phyloP scores from a whole-genome alignment of 1,140 invertebrate species.

The Diachasma alloeum region DNA sequence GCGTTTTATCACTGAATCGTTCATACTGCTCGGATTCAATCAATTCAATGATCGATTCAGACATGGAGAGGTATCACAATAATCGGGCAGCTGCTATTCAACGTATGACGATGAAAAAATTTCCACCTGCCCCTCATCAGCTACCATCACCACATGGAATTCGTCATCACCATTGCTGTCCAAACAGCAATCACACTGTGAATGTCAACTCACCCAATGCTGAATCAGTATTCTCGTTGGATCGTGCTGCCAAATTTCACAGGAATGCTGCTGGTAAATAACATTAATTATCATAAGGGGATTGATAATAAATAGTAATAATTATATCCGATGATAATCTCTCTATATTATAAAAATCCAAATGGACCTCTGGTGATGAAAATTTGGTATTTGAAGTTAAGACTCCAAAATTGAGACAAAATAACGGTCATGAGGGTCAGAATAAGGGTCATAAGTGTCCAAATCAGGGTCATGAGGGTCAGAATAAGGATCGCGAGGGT shows the following conservation, averaged over 20 bases:
- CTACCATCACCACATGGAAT: slow-evolving; percentile 54
- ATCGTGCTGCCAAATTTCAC: slow-evolving; percentile 78
- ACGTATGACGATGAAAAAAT: slow-evolving; percentile 49
- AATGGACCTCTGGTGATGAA: too few relatives aligned
- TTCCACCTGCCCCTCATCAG: slow-evolving; percentile 48
- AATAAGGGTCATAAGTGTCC: too few relatives aligned
- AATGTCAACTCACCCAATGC: slow-evolving; percentile 25
- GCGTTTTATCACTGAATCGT: slow-evolving; percentile 49
- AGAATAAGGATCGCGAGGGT: too few relatives aligned
- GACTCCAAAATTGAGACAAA: too few relatives aligned
- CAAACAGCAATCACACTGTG: slow-evolving; percentile 43
- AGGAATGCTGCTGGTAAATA: slow-evolving; percentile 75
- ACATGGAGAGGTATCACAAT: slow-evolving; percentile 38
- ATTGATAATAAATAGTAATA: too few relatives aligned
- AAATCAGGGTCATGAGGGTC: too few relatives aligned
- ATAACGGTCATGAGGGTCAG: too few relatives aligned
- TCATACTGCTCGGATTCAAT: slow-evolving; percentile 44
- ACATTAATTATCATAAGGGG: neutral
- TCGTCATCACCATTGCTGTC: slow-evolving; percentile 50
- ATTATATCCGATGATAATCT: too few relatives aligned
- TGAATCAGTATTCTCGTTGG: slow-evolving; percentile 67
- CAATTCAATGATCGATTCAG: slow-evolving; percentile 40
- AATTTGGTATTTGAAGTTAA: too few relatives aligned
- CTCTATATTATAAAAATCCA: too few relatives aligned
- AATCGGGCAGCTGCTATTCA: slow-evolving; percentile 45